Conservation (phyloP, 2,888 invertebrate species). For the Monoplex corrugatus region DNA sequence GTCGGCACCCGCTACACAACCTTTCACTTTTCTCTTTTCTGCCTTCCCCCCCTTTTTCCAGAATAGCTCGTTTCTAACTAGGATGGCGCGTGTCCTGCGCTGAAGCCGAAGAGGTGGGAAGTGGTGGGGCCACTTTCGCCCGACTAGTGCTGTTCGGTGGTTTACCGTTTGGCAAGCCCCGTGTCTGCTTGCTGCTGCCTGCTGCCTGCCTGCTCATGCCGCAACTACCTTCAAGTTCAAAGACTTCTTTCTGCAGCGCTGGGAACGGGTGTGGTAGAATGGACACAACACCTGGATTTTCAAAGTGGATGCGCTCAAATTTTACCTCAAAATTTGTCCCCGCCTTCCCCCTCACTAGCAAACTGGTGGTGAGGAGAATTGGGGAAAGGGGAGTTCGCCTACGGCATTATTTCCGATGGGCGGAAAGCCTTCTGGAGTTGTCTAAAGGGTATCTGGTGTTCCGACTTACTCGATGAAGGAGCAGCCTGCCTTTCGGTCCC, state of each 20-base stretch:
- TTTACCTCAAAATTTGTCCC: too few relatives aligned
- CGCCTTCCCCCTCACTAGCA: too few relatives aligned
- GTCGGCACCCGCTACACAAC: neutral
- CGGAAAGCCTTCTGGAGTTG: too few relatives aligned
- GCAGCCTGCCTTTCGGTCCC: too few relatives aligned
- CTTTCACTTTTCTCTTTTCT: neutral
- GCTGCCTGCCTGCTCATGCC: neutral
- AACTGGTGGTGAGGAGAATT: too few relatives aligned
- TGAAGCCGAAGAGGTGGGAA: neutral
- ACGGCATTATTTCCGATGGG: too few relatives aligned
- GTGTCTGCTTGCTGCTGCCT: neutral
- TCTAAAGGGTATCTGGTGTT: too few relatives aligned
- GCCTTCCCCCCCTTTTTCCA: neutral
- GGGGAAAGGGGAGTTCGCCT: too few relatives aligned
- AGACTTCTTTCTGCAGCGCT: neutral
- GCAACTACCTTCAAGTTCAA: conserved; percentile 32
- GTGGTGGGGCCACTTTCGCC: neutral
- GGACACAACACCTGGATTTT: neutral
- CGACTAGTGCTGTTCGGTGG: neutral
- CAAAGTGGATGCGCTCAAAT: too few relatives aligned
- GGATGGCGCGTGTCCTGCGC: neutral
- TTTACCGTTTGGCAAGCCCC: neutral
- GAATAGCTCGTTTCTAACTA: neutral
- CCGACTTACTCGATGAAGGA: too few relatives aligned
- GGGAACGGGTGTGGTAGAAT: neutral